Evolutionary conservation across 2,113 vertebrate genomes (phyloP).

Genomic region (Lophotis ruficrista): DNA sequence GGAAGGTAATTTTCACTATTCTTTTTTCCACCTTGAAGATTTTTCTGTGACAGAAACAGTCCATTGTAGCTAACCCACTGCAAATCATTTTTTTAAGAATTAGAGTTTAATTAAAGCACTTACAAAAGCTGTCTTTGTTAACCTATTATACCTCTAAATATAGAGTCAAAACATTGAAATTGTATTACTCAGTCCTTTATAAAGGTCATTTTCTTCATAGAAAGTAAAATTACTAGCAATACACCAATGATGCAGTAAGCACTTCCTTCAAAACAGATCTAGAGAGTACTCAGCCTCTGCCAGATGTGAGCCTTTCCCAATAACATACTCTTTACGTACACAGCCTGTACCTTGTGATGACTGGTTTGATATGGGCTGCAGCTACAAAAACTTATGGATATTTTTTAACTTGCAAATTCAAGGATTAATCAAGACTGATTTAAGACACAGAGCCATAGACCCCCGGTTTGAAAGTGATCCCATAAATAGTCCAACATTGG

Average conservation of each 20-base stretch:
- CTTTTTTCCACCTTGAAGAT: neutral
- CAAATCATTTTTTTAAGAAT: neutral
- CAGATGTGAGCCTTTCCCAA: neutral
- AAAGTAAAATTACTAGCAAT: neutral
- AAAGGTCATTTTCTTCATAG: neutral
- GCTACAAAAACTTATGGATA: neutral
- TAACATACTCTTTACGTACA: neutral
- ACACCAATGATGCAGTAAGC: neutral
- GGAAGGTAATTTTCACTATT: neutral
- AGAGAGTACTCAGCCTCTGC: neutral
- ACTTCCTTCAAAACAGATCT: neutral
- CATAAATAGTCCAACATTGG: neutral
- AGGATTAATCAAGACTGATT: neutral
- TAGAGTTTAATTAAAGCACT: constrained; percentile 25
- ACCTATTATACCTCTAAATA: neutral
- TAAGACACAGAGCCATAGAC: neutral
- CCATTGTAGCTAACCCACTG: neutral
- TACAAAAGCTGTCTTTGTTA: neutral
- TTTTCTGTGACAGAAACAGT: neutral
- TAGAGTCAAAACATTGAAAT: neutral
- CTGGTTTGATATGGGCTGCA: neutral
- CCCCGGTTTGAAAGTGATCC: neutral
- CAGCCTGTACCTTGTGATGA: neutral
- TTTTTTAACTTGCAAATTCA: neutral
- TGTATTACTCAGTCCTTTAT: neutral